Evolutionary conservation across 2,113 vertebrate species (phyloP).

Genomic region (Ictidomys tridecemlineatus): DNA sequence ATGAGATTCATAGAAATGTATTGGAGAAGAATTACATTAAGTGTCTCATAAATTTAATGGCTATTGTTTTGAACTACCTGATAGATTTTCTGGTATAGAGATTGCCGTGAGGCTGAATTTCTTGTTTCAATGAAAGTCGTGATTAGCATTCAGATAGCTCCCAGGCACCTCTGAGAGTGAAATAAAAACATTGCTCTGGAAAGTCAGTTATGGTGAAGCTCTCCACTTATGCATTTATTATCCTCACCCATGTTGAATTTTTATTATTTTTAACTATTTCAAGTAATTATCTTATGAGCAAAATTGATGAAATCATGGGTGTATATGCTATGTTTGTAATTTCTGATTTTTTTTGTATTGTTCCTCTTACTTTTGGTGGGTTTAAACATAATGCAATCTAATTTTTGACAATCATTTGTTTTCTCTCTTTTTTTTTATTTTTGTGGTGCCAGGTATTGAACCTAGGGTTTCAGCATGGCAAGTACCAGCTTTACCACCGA

Average conservation of each 20-base stretch:
- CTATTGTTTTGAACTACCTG: slow-evolving; percentile 34
- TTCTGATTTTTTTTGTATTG: slow-evolving; percentile 16
- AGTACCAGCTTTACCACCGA: neutral
- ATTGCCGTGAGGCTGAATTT: neutral
- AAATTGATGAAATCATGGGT: neutral
- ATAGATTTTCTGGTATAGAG: neutral
- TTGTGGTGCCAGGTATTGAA: neutral
- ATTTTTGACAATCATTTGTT: neutral
- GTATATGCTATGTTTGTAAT: neutral
- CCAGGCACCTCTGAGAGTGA: neutral
- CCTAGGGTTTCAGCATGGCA: neutral
- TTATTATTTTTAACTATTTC: slow-evolving; percentile 16
- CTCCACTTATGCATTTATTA: neutral
- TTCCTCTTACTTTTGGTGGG: neutral
- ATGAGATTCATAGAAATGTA: slow-evolving; percentile 35
- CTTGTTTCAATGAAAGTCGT: neutral
- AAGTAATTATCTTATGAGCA: slow-evolving; percentile 4
- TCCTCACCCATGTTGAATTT: neutral
- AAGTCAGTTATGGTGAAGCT: neutral
- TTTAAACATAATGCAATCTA: neutral
- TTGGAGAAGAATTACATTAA: slow-evolving; percentile 16
- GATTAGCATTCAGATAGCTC: neutral
- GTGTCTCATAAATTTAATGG: slow-evolving; percentile 36
- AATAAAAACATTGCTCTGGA: neutral
- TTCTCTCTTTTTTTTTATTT: neutral